Evolutionary conservation across 2,888 invertebrate genomes (phyloP).

Genomic region (Proisotoma minuta): DNA sequence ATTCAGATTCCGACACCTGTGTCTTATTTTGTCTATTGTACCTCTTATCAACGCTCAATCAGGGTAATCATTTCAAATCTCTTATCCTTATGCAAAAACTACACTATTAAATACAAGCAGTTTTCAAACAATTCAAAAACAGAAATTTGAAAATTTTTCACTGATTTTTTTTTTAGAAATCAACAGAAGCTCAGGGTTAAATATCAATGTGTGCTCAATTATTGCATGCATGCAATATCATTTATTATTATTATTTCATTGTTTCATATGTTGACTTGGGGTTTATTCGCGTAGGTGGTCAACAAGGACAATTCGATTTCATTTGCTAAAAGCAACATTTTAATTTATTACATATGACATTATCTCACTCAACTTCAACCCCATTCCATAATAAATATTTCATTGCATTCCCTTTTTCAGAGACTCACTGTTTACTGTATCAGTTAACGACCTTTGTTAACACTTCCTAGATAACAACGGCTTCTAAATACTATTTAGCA

Average conservation of each 20-base stretch:
- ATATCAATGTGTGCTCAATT: neutral
- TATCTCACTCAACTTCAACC: no score
- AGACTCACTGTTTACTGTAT: neutral
- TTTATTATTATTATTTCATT: neutral
- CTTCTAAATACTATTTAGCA: neutral
- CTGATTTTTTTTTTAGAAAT: neutral
- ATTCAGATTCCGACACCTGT: slow-evolving; percentile 35
- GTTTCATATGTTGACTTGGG: neutral
- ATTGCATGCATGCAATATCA: neutral
- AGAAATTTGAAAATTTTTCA: neutral
- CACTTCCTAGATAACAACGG: neutral
- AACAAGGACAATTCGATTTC: slow-evolving; percentile 17
- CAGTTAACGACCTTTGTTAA: slow-evolving; percentile 18
- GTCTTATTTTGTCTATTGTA: slow-evolving; percentile 33
- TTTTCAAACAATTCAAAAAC: neutral
- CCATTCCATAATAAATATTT: neutral
- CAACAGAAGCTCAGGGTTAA: neutral
- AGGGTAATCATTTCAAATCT: slow-evolving; percentile 31
- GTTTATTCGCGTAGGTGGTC: slow-evolving; percentile 2
- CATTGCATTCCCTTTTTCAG: neutral
- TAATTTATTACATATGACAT: neutral
- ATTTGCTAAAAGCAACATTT: slow-evolving; percentile 1
- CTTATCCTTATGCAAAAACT: no score
- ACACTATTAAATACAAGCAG: no score
- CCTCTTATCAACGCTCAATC: slow-evolving; percentile 39